Percentiles rank a stretch among this genome's conserved stretches.
Conservation (phyloP, 2,797 vertebrate genomes). For the Parauchenoglanis punctatus region DNA sequence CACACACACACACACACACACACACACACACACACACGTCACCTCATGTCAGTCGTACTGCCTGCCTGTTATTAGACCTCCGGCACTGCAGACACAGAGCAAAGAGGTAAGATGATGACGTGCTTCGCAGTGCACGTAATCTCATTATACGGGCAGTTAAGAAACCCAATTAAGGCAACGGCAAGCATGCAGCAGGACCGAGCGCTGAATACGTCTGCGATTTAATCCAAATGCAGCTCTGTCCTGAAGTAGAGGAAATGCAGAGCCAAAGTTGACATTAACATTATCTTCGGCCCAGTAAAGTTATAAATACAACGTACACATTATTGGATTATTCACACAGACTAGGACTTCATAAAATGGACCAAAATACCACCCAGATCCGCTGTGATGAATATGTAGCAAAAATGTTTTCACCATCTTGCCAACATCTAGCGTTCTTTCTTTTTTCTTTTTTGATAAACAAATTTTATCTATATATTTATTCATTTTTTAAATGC, state of each 20-base stretch:
- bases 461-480: no score
- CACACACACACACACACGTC: not conserved
- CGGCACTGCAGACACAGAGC: slow-evolving; percentile 21
- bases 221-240: slow-evolving; percentile 16
- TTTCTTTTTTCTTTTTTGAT: not conserved
- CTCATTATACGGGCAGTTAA: slow-evolving; percentile 53
- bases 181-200: not conserved
- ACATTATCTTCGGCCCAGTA: not conserved
- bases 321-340: not conserved
- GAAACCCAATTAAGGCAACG: slow-evolving; percentile 47
- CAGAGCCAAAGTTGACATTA: not conserved
- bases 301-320: not conserved
- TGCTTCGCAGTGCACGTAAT: slow-evolving; percentile 51
- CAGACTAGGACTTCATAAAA: not conserved
- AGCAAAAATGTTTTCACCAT: not conserved
- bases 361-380: not conserved
- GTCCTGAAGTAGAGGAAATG: not conserved
- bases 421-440: not conserved
- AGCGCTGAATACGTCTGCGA: slow-evolving; percentile 15
- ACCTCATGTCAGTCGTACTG: not conserved
- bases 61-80: slow-evolving; percentile 30
- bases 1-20: not conserved
- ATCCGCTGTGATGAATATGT: not conserved
- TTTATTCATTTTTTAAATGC: no score
- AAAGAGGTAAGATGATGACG: slow-evolving; percentile 29